Evolutionary conservation across 1,140 invertebrate genomes (phyloP).

Genomic region (Diorhabda carinulata): DNA sequence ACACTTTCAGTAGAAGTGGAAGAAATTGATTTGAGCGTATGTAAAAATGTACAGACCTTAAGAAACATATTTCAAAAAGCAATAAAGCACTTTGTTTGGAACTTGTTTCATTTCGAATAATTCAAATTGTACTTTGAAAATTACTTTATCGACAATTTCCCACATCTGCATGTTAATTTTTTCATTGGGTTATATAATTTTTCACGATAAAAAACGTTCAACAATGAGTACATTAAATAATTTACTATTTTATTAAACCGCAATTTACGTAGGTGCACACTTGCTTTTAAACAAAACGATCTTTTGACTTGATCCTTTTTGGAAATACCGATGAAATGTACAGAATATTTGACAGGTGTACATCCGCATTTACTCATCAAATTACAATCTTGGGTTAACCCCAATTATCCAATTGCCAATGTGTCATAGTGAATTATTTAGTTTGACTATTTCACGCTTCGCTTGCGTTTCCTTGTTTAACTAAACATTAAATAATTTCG

Average conservation of each 20-base stretch:
- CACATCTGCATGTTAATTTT: no score
- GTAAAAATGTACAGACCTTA: no score
- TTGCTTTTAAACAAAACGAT: neutral
- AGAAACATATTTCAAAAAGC: no score
- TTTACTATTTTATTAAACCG: neutral
- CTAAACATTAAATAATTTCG: neutral
- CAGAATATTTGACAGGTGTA: neutral
- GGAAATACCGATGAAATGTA: neutral
- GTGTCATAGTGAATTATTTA: neutral
- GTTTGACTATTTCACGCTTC: neutral
- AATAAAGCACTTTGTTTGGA: no score
- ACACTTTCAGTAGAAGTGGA: no score
- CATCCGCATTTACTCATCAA: neutral
- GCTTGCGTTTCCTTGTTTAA: neutral
- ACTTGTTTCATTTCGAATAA: no score
- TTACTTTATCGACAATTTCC: no score
- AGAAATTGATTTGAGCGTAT: no score
- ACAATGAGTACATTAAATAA: no score
- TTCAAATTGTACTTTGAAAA: no score
- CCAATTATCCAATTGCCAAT: neutral
- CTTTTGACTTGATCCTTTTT: neutral
- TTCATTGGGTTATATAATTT: no score
- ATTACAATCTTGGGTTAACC: neutral
- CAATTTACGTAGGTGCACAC: neutral
- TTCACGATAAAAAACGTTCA: no score